Evolutionary conservation across 2,113 vertebrate species (phyloP).

Genomic region (Macrotus californicus): DNA sequence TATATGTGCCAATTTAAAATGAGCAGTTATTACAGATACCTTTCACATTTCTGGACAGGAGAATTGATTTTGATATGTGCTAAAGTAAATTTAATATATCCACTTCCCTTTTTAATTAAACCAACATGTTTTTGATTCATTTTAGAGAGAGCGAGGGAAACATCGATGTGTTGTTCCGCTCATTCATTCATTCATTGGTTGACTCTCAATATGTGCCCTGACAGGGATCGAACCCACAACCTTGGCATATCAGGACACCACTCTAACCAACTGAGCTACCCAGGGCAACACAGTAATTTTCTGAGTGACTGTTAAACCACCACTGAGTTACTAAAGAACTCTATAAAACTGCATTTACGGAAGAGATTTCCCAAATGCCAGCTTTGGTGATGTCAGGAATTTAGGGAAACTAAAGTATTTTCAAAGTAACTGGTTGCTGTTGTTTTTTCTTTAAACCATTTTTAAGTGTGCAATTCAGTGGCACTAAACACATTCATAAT

Average conservation of each 20-base stretch:
- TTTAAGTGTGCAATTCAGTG: not conserved
- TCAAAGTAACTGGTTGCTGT: not conserved
- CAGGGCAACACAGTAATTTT: not conserved
- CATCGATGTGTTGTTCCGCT: no score
- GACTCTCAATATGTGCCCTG: no score
- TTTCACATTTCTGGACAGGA: conserved; percentile 6
- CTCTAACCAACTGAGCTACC: no score
- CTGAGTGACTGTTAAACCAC: not conserved
- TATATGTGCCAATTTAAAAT: not conserved
- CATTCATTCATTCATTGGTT: no score
- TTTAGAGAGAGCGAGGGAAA: no score
- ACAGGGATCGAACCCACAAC: no score
- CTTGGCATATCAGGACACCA: no score
- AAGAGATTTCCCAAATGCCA: not conserved
- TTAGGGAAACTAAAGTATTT: not conserved
- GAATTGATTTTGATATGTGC: not conserved
- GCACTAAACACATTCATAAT: not conserved
- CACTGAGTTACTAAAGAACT: not conserved
- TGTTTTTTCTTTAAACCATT: not conserved
- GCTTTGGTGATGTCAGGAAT: not conserved
- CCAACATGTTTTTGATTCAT: not conserved
- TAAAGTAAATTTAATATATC: not conserved
- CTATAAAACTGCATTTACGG: conserved; percentile 7
- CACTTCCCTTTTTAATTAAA: not conserved
- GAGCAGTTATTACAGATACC: not conserved